phyloP scores from a whole-genome alignment of 2,888 invertebrate genomes.

The Ctenicera cuprea region DNA sequence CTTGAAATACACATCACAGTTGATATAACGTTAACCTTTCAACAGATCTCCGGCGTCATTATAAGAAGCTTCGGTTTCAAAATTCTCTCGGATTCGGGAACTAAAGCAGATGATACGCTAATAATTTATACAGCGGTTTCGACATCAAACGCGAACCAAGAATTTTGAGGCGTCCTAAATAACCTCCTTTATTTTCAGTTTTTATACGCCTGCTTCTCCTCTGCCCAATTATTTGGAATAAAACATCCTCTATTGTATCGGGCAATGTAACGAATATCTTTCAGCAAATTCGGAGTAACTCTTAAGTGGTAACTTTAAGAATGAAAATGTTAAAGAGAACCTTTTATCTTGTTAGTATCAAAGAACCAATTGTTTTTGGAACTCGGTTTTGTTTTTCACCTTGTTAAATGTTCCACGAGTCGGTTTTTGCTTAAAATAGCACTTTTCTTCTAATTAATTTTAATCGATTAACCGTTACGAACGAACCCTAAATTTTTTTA shows the following conservation, averaged over 20 bases:
- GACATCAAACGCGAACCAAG: conserved; percentile 31
- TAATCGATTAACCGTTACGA: too few relatives aligned
- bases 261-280: conserved; percentile 35
- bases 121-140: conserved; percentile 43
- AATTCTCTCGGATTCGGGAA: conserved; percentile 34
- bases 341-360: conserved; percentile 7
- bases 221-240: conserved; percentile 41
- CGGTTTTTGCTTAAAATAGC: too few relatives aligned
- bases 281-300: conserved; percentile 22
- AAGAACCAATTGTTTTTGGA: background rate
- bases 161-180: conserved; percentile 34
- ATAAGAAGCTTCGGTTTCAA: conserved; percentile 28
- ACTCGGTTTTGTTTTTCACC: conserved; percentile 8
- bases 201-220: conserved; percentile 27
- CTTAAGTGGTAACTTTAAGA: conserved; percentile 9
- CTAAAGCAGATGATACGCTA: conserved; percentile 38
- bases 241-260: conserved; percentile 32
- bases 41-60: conserved; percentile 26
- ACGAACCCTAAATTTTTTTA: too few relatives aligned
- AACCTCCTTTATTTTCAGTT: conserved; percentile 30
- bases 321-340: conserved; percentile 8
- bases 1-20: conserved; percentile 26
- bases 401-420: background rate
- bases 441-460: too few relatives aligned
- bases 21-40: conserved; percentile 24